phyloP scores from a whole-genome alignment of 2,888 invertebrate genomes.

The Fragum whitleyi region DNA sequence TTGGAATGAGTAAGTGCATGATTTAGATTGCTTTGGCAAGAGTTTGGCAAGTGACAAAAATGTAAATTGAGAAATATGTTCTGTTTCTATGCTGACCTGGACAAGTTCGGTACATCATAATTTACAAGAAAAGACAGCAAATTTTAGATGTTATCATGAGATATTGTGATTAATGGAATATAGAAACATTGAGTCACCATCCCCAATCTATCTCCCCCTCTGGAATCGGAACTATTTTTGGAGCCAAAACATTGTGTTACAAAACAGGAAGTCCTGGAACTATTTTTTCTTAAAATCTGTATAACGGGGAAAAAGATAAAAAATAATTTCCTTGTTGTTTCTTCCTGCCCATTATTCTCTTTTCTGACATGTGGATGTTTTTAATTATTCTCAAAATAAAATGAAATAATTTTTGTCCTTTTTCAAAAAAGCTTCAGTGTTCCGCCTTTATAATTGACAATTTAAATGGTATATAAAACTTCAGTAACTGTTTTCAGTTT shows the following conservation, averaged over 20 bases:
- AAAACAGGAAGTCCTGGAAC: slow-evolving; percentile 6
- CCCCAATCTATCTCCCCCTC: slow-evolving; percentile 13
- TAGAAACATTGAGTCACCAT: slow-evolving; percentile 32
- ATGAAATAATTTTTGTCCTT: too few relatives aligned
- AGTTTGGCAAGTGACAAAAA: slow-evolving; percentile 1
- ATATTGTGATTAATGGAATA: slow-evolving; percentile 36
- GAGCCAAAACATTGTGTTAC: slow-evolving; percentile 8
- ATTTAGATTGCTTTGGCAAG: too few relatives aligned
- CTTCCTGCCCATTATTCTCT: too few relatives aligned
- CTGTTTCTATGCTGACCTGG: slow-evolving; percentile 8
- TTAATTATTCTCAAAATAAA: too few relatives aligned
- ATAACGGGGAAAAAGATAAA: too few relatives aligned
- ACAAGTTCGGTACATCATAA: slow-evolving; percentile 21
- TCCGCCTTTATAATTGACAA: too few relatives aligned
- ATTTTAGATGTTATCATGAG: slow-evolving; percentile 27
- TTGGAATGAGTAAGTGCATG: too few relatives aligned
- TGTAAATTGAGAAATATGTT: slow-evolving; percentile 8
- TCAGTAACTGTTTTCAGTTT: too few relatives aligned
- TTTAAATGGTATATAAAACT: too few relatives aligned
- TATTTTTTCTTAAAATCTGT: background rate
- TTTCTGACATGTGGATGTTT: too few relatives aligned
- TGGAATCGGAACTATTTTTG: background rate
- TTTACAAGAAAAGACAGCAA: slow-evolving; percentile 23
- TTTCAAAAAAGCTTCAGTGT: too few relatives aligned
- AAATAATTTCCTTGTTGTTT: too few relatives aligned